phyloP scores from a whole-genome alignment of 2,888 invertebrate species.

The Morpho achilles region DNA sequence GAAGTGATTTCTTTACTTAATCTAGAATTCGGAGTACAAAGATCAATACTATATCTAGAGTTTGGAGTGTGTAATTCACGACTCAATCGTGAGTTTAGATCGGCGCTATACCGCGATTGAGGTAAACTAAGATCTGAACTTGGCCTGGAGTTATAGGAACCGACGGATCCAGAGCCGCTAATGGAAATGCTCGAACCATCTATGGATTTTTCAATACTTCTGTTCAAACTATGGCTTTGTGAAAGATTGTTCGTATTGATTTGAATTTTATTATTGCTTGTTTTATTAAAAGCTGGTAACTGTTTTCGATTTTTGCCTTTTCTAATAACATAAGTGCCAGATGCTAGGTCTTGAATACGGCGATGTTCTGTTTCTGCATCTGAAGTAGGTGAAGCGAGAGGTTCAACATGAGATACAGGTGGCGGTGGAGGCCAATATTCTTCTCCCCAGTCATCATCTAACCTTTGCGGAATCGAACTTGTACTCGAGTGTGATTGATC shows the following conservation, averaged over 20 bases:
- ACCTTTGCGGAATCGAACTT: conserved; percentile 84
- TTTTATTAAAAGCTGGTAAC: conserved; percentile 78
- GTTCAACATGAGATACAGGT: conserved; percentile 80
- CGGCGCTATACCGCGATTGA: conserved; percentile 78
- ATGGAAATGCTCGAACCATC: conserved; percentile 74
- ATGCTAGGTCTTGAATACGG: conserved; percentile 54
- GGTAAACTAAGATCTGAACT: conserved; percentile 82
- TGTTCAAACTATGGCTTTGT: conserved; percentile 67
- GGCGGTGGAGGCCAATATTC: conserved; percentile 88
- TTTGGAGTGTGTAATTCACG: conserved; percentile 80
- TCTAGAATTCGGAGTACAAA: conserved; percentile 81
- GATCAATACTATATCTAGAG: conserved; percentile 84
- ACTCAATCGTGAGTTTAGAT: conserved; percentile 76
- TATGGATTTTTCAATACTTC: conserved; percentile 70
- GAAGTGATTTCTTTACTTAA: conserved; percentile 78
- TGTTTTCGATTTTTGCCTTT: conserved; percentile 85
- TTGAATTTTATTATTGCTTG: conserved; percentile 64
- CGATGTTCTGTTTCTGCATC: conserved; percentile 71
- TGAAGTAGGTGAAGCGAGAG: conserved; percentile 84
- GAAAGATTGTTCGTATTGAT: conserved; percentile 53
- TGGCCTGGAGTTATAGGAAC: conserved; percentile 80
- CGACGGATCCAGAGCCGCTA: conserved; percentile 73
- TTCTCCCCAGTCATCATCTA: conserved; percentile 80
- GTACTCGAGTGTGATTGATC: conserved; percentile 83
- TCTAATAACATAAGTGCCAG: conserved; percentile 90